Evolutionary conservation across 2,888 invertebrate species (phyloP), one percentile per base, ranked within the genome.

Genomic region (Eudasyphora cyanicolor): DNA sequence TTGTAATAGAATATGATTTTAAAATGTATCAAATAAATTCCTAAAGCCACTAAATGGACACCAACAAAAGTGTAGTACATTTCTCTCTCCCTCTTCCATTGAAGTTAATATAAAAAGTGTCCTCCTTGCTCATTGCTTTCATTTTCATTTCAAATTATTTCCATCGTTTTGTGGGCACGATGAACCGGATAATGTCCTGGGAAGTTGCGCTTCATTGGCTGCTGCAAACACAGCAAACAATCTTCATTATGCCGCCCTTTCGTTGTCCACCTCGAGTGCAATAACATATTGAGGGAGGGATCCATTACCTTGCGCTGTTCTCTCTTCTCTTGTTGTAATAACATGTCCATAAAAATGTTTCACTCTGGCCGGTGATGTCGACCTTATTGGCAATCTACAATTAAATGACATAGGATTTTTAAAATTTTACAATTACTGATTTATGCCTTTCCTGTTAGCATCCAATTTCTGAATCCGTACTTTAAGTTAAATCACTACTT

Each of bases 241-340:
- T 5, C 35, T 42, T 67, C 42, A 42, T 67, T 67, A 67, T 67
- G 67, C 38, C 67, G 67, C 67, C 67, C 24, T 67, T 67, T 67
- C 42, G 42, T 21, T 67, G 67, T 67, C 32, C 29, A 38, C 42
- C 21, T 60, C 12, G 27, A 2, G 12, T 14, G 14, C 27, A 60
- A 29, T 60, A 60, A n/a, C 14, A 3, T 45, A 3, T 12, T 45
- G 45, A 8, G 45, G n/a, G n/a, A n/a, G n/a, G n/a, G n/a, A n/a
- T n/a, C n/a, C n/a, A 45, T n/a, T 45, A 45, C 45, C 14, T 45
- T 14, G 45, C 27, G 38, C 24, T 42, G 57, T 27, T 54, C 8
- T 19, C 3, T 19, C 24, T 54, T 19, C 7, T 24, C 2, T 24
- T 57, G 54, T 17, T 64, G 21, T 35, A 10, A 54, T 54, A 54